Conservation (phyloP, 2,113 vertebrate species). For the Phaethon lepturus region DNA sequence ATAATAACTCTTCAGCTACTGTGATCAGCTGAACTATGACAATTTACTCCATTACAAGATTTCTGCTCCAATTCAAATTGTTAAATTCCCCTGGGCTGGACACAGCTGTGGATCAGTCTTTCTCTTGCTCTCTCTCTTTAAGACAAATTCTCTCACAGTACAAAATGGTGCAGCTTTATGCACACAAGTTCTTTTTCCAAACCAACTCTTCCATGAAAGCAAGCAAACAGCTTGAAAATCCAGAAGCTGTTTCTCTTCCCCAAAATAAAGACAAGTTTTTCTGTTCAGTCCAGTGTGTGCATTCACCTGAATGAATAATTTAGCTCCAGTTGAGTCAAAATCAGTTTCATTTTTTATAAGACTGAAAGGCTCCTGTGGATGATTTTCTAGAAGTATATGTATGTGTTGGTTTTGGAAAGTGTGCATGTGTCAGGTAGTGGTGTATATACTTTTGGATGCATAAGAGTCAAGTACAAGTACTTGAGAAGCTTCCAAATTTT, state of each 20-base stretch:
- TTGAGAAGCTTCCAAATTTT: neutral
- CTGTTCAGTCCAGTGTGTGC: neutral
- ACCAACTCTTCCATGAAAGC: neutral
- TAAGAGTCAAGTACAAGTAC: neutral
- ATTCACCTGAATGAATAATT: neutral
- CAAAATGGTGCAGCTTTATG: neutral
- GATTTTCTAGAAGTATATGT: neutral
- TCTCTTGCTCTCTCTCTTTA: neutral
- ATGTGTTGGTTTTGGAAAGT: neutral
- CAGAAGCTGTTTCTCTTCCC: neutral
- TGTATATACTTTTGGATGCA: neutral
- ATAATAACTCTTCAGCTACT: neutral
- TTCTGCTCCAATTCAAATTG: neutral
- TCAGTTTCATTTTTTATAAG: neutral
- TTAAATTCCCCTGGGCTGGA: neutral
- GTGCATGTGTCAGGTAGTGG: neutral
- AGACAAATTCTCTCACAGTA: neutral
- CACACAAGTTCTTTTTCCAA: neutral
- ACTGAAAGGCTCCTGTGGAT: neutral
- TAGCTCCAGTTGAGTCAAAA: neutral
- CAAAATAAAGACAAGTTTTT: neutral
- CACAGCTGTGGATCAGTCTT: neutral
- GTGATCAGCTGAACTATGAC: neutral
- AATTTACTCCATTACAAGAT: neutral
- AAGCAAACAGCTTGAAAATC: neutral